Base-by-base conservation (phyloP, 1,140 invertebrate genomes). In the Stenopsyche tienmushanensis region DNA sequence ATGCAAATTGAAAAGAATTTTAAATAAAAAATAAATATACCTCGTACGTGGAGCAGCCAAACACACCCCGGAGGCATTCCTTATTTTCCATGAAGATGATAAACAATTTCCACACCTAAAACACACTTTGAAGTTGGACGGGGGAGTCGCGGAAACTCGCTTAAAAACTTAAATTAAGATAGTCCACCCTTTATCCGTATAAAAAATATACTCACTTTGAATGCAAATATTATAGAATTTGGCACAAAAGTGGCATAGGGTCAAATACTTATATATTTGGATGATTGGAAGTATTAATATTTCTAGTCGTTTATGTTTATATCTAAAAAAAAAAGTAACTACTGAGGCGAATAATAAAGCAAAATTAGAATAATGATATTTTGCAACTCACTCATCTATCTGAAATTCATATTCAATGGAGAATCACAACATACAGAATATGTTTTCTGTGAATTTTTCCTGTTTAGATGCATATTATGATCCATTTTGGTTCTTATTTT, bases 11-110 rank as follows among this genome's bases (percentile, higher is more conserved):
- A 3, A 50, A 50, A 21, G 3, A 5, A 21, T 50, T 50, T 50
- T 50, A 21, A 50, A 18, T 50, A 50, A 50, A 50, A 50, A 50
- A 50, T 21, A 50, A 5, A 3, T 50, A 50, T 50, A 50, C 49
- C 49, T 21, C 5, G 29, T 34, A 34, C 29, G 29, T 34, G 29
- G 29, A 34, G 29, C 5, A 34, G 29, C 29, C 29, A 34, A 34
- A 34, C 29, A 13, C 13, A 34, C 5, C 29, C 29, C 13, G 5
- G 29, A 34, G 29, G 29, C 29, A 34, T 34, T 34, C 13, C 29
- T 34, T 34, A 34, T 34, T 34, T 34, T 34, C 29, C 13, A 34
- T 13, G 5, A 13, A 34, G 29, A 34, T 34, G 29, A 34, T 34
- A 34, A 34, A 34, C 29, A 34, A 34, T 34, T 34, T 34, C 29